Evolutionary conservation across 2,888 invertebrate genomes (phyloP), one percentile per base, ranked within the genome.

Genomic region (Cistogaster globosa): DNA sequence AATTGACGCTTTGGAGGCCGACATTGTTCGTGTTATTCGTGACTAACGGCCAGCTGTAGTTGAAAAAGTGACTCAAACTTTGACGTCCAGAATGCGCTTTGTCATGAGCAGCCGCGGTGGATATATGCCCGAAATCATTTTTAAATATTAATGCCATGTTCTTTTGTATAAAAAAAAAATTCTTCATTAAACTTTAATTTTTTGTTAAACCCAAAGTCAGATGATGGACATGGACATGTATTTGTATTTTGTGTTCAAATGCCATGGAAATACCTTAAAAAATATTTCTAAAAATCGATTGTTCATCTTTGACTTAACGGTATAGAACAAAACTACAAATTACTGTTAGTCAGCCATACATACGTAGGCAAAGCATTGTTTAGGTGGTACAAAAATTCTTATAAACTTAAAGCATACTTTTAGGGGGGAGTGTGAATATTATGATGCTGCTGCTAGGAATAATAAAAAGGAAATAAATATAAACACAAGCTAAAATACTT

Each of bases 361-460:
- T 16, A 53, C 20, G n/a, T 18, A 67, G 38, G 53, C 11, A 55
- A 22, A 38, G 32, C 75, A 63, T 55, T 55, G 18, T 42, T 62
- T 55, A 38, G 42, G 74, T 42, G 42, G 14, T 14, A 38, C 26
- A 55, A 42, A 45, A 57, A 76, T 67, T 65, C 57, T 45, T 16
- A 14, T 53, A 20, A 45, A 45, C 9, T 20, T 32, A 16, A 12
- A 48, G 65, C 76, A 76, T 76, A 76, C 67, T 76, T 76, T 36
- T 58, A 22, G 48, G 57, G n/a, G 22, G 48, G 57, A 12, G 22
- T 65, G 16, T 57, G 1, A 57, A 36, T 60, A 22, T 32, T 16
- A 12, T 48, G 32, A 45, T 16, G 48, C n/a, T 16, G 48, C n/a
- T 75, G 20, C 14, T 53, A 53, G 3, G 74, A 51, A 60, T 42